A percentile compares a stretch with the other conserved stretches of the same genome.
These are phyloP conservation scores for Manis pentadactyla DNA, from an alignment of 2,797 vertebrate genomes.

Conservation along the genomic window DNA sequence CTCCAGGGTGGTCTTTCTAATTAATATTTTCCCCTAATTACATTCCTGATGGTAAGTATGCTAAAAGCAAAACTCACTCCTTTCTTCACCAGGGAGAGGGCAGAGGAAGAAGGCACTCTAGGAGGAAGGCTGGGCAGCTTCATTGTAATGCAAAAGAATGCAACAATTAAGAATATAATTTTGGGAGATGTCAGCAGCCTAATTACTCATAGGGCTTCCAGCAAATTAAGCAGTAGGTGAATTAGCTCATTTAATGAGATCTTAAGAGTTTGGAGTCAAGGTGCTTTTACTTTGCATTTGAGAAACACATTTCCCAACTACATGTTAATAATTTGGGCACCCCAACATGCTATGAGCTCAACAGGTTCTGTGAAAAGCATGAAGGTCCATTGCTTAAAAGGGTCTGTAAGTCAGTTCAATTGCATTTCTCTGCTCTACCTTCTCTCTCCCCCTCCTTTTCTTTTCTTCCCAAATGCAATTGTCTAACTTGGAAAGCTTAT, in stretches of 20 bases:
- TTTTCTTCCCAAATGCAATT: neutral
- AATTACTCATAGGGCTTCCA: constrained; percentile 87
- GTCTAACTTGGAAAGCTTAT: constrained; percentile 29
- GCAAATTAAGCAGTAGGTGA: constrained; percentile 88
- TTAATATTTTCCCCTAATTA: constrained; percentile 74
- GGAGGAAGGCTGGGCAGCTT: constrained; percentile 77
- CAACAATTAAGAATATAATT: constrained; percentile 90
- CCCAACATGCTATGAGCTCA: constrained; percentile 80
- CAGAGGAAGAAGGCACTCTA: constrained; percentile 47
- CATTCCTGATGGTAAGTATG: constrained; percentile 60
- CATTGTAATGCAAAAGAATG: constrained; percentile 88
- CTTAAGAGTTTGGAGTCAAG: constrained; percentile 81
- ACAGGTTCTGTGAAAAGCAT: constrained; percentile 68
- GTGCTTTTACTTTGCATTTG: constrained; percentile 83
- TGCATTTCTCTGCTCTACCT: constrained; percentile 31
- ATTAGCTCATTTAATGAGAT: constrained; percentile 87
- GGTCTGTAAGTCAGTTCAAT: constrained; percentile 54
- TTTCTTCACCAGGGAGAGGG: neutral
- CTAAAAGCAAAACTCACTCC: constrained; percentile 76
- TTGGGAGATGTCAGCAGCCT: constrained; percentile 86
- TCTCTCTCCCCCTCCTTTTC: neutral
- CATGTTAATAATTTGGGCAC: constrained; percentile 80
- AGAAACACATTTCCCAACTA: constrained; percentile 82
- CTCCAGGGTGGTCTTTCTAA: constrained; percentile 82
- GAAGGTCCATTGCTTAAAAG: constrained; percentile 73